Conservation (phyloP, 2,797 vertebrate species). For the Lindbergichthys nudifrons region DNA sequence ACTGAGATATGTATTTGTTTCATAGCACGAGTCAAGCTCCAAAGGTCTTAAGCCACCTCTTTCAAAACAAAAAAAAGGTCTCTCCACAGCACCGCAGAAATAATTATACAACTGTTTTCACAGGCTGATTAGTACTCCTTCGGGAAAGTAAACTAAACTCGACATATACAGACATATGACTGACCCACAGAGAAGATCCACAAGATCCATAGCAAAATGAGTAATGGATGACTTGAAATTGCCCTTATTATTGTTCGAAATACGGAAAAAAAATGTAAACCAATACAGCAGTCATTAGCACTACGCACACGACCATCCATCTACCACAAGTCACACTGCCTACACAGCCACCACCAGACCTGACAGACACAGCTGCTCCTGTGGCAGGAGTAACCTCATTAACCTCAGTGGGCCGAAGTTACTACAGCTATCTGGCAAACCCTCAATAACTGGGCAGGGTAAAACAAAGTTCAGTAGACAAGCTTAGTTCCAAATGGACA, state of each 20-base stretch:
- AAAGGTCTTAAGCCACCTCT: background rate
- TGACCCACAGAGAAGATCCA: background rate
- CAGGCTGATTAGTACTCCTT: background rate
- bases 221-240: background rate
- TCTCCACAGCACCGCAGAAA: background rate
- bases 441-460: background rate
- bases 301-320: conserved; percentile 7
- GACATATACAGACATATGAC: conserved; percentile 14
- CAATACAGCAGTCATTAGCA: conserved; percentile 2
- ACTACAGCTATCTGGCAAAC: background rate
- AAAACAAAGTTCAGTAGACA: background rate
- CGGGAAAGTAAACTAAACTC: background rate
- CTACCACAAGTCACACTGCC: background rate
- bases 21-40: background rate
- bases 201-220: background rate
- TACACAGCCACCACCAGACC: conserved; percentile 3
- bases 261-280: background rate
- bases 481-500: background rate
- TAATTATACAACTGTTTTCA: background rate
- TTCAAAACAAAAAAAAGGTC: background rate
- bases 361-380: conserved; percentile 27
- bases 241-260: conserved; percentile 1
- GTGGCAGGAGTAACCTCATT: conserved; percentile 10
- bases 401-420: background rate
- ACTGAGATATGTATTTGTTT: background rate